Evolutionary conservation across 2,797 vertebrate genomes (phyloP), one percentile per base, ranked within the genome.

Genomic region (Acridotheres tristis): DNA sequence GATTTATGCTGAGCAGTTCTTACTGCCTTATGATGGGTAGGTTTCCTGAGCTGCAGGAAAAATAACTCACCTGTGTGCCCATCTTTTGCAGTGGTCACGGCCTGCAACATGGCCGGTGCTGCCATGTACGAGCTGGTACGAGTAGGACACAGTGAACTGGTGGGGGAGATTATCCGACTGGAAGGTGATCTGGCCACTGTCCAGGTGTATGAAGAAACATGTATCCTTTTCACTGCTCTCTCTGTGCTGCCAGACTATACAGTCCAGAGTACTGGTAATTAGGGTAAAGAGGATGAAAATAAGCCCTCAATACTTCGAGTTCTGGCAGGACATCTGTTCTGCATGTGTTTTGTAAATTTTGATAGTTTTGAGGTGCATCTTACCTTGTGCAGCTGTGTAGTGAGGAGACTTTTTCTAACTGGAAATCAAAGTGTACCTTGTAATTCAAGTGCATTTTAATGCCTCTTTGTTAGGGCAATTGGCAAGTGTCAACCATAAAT

Each of bases 71-170:
- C 27, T 5, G 0, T 6, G 48, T 74, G 47, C 14, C 13, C 12
- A 2, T 96, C 58, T 92, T 54, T 93, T 92, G 48, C 98, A 99
- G 99, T 99, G 97, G 99, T 99, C 89, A 99, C 98, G 0, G 99
- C 99, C 0, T 98, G 99, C 88, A 98, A 99, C 50, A 99, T 99
- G 99, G 98, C 99, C 1, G 99, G 99, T 36, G 99, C 99, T 27
- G 99, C 99, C 88, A 99, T 99, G 99, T 99, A 99, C 9, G 99
- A 99, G 96, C 97, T 99, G 98, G 99, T 99, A 21, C 98, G 99
- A 85, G 99, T 99, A 16, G 99, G 99, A 76, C 99, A 99, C 98
- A 98, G 98, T 13, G 99, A 99, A 72, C 97, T 99, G 96, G 99
- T 99, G 63, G 99, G 99, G 90, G 99, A 99, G 97, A 99, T 99